Evolutionary conservation across 2,888 invertebrate genomes (phyloP).

Genomic region (Polietes domitor): DNA sequence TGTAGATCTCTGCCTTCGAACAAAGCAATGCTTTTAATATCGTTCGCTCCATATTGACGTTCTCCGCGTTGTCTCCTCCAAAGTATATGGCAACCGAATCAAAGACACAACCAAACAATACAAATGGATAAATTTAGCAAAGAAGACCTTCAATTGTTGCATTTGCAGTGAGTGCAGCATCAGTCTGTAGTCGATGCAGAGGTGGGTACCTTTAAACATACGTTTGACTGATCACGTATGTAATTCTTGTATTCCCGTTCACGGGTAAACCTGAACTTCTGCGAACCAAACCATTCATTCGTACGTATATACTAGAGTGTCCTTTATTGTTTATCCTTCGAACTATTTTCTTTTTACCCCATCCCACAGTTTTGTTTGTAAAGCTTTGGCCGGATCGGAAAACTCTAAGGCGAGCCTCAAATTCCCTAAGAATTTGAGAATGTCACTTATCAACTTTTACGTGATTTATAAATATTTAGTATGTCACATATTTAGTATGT

Average conservation of each 20-base stretch:
- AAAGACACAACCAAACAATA: not conserved
- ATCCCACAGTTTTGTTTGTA: too few species aligned
- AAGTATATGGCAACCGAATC: not conserved
- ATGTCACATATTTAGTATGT: too few species aligned
- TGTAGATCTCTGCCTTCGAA: not conserved
- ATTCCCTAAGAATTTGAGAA: too few species aligned
- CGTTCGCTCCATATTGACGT: not conserved
- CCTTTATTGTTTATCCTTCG: too few species aligned
- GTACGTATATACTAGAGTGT: not conserved
- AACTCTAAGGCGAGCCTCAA: too few species aligned
- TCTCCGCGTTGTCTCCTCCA: not conserved
- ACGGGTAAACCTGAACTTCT: conserved; percentile 39
- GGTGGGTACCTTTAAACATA: too few species aligned
- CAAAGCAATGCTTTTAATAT: not conserved
- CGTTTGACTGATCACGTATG: conserved; percentile 15
- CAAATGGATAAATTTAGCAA: conserved; percentile 13
- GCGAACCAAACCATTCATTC: conserved; percentile 45
- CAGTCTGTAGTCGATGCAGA: not conserved
- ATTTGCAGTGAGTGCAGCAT: not conserved
- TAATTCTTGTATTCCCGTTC: conserved; percentile 44
- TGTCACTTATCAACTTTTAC: too few species aligned
- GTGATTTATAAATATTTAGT: too few species aligned
- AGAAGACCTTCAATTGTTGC: conserved; percentile 36
- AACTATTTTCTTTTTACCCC: too few species aligned
- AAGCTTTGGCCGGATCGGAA: too few species aligned